A percentile compares a stretch with the other conserved stretches of the same genome.
phyloP scores from a whole-genome alignment of 1,140 invertebrate genomes.

The Drosophila ananassae region DNA sequence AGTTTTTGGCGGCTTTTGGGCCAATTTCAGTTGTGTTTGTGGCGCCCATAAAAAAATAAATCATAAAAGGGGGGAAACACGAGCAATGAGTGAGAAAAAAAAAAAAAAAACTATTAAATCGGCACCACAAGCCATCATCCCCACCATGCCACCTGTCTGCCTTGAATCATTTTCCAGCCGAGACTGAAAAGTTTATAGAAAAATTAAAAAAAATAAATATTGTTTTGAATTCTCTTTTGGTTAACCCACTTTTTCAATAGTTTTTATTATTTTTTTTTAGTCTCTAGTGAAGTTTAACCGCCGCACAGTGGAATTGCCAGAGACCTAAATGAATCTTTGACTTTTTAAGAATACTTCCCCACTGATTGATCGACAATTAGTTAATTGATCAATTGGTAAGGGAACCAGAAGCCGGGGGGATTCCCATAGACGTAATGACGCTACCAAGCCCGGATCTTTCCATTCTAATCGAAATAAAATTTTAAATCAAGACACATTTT shows the following conservation, averaged over 20 bases:
- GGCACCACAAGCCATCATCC: constrained; percentile 13
- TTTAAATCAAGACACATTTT: background rate
- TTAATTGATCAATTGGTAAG: constrained; percentile 26
- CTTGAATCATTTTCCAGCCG: constrained; percentile 32
- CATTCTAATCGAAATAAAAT: background rate
- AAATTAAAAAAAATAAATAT: constrained; percentile 15
- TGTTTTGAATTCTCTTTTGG: constrained; percentile 21
- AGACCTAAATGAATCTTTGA: constrained; percentile 34
- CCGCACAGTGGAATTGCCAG: constrained; percentile 7
- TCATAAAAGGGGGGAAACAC: constrained; percentile 28
- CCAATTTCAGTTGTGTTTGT: constrained; percentile 51
- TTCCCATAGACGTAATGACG: constrained; percentile 19
- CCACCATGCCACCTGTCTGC: constrained; percentile 31
- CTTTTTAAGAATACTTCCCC: constrained; percentile 32
- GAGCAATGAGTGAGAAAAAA: constrained; percentile 7
- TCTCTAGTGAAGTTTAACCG: constrained; percentile 20
- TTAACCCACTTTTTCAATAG: constrained; percentile 37
- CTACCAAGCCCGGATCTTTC: constrained; percentile 5
- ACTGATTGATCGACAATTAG: constrained; percentile 38
- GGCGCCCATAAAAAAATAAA: constrained; percentile 62
- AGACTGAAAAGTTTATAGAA: constrained; percentile 1
- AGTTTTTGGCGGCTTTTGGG: constrained; percentile 37
- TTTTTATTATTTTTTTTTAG: constrained; percentile 3
- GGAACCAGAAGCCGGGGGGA: background rate
- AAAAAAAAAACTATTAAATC: constrained; percentile 40